Evolutionary conservation across 92 coral and sea anemone species (phyloP).

Genomic region (Actinostola sp.): DNA sequence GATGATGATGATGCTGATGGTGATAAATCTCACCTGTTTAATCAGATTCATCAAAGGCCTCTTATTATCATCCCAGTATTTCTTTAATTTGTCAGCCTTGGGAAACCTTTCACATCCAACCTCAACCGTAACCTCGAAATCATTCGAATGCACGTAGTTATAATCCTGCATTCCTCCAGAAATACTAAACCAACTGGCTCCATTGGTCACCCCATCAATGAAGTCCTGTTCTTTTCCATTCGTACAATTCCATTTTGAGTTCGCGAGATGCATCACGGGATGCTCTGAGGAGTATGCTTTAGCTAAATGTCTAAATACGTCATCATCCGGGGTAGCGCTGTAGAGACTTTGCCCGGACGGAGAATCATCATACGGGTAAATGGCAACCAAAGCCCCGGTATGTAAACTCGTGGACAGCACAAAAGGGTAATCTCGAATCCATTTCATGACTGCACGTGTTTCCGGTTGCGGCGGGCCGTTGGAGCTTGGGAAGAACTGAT

Average conservation of each 20-base stretch:
- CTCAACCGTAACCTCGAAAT: slow-evolving; percentile 91
- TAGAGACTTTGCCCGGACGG: slow-evolving; percentile 98
- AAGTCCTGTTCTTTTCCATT: slow-evolving; percentile 78
- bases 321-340: slow-evolving; percentile 99
- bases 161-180: slow-evolving; percentile 99
- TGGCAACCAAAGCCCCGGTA: slow-evolving; percentile 93
- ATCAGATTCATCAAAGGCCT: slow-evolving; percentile 66
- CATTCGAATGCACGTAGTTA: slow-evolving; percentile 94
- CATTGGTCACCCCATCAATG: slow-evolving; percentile 96
- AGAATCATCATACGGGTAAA: slow-evolving; percentile 95
- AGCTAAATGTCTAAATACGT: slow-evolving; percentile 91
- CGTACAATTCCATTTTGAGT: slow-evolving; percentile 92
- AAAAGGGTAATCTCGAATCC: slow-evolving; percentile 85
- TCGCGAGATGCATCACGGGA: slow-evolving; percentile 98
- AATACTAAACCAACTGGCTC: slow-evolving; percentile 96
- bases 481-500: slow-evolving; percentile 94
- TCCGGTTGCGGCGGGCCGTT: slow-evolving; percentile 93
- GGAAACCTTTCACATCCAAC: slow-evolving; percentile 96
- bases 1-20: not conserved
- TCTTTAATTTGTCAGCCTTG: slow-evolving; percentile 67
- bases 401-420: slow-evolving; percentile 93
- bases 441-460: slow-evolving; percentile 79
- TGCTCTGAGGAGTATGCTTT: slow-evolving; percentile 88
- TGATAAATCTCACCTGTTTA: slow-evolving; percentile 68
- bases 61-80: slow-evolving; percentile 87